These are phyloP conservation scores for Andrena flavipes DNA, from an alignment of 2,888 invertebrate genomes.

Conservation along the genomic window DNA sequence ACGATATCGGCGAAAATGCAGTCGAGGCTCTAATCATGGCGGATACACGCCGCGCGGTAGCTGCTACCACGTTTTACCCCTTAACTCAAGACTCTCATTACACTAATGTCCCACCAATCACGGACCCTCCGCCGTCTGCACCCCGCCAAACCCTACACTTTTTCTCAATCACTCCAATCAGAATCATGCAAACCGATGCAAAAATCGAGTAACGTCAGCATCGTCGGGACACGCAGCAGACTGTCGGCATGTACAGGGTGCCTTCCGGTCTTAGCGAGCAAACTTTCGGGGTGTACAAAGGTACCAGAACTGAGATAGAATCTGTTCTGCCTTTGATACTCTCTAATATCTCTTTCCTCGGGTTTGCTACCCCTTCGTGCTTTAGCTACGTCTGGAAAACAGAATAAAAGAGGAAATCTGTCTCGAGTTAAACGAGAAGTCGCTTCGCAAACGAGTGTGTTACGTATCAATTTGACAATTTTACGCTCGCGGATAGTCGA, in stretches of 20 bases:
- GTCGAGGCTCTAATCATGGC: conserved; percentile 78
- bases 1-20: conserved; percentile 75
- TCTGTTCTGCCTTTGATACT: too few relatives aligned
- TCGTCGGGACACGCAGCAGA: conserved; percentile 30
- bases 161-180: conserved; percentile 75
- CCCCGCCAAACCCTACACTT: conserved; percentile 64
- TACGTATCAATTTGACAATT: conserved; percentile 41
- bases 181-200: conserved; percentile 76
- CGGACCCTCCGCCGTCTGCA: conserved; percentile 70
- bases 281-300: not conserved
- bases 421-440: not conserved
- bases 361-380: too few relatives aligned
- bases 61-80: conserved; percentile 82
- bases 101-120: conserved; percentile 82
- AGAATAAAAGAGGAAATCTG: not conserved
- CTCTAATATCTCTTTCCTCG: too few relatives aligned
- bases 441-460: conserved; percentile 24
- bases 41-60: conserved; percentile 74
- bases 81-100: conserved; percentile 80
- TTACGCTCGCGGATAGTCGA: conserved; percentile 35
- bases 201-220: conserved; percentile 59
- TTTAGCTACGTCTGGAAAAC: too few relatives aligned
- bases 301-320: too few relatives aligned
- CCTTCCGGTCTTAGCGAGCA: not conserved
- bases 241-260: not conserved